Conservation (phyloP, 2,888 invertebrate species). For the Bugula neritina region DNA sequence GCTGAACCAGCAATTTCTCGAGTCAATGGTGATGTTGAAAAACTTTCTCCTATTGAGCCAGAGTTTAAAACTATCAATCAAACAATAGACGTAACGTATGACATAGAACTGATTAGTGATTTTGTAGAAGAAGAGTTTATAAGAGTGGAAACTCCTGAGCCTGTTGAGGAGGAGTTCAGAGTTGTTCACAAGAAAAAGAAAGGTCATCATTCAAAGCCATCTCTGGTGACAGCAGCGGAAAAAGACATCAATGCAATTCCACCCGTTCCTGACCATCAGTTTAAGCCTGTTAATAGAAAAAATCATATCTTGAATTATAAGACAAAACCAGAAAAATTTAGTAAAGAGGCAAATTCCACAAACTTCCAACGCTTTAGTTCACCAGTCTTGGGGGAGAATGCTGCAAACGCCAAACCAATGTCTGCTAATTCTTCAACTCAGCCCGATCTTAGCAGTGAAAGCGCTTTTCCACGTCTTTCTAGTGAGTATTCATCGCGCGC, state of each 20-base stretch:
- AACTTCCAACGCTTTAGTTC: neutral
- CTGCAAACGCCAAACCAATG: neutral
- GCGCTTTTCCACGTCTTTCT: neutral
- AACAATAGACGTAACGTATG: neutral
- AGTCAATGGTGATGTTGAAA: neutral
- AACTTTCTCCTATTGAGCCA: neutral
- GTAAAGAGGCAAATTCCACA: neutral
- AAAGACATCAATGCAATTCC: neutral
- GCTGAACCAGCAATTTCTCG: neutral
- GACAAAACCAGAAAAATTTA: neutral
- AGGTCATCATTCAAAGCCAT: neutral
- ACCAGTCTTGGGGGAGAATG: neutral
- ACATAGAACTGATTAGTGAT: neutral
- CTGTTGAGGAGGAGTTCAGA: constrained; percentile 10
- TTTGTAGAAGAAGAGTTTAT: constrained; percentile 1
- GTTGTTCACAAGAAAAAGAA: constrained; percentile 1
- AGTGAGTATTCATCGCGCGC: neutral
- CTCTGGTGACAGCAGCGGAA: neutral
- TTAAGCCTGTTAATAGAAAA: neutral
- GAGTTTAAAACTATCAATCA: neutral
- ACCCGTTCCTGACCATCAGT: neutral
- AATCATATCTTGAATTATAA: neutral
- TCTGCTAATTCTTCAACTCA: neutral
- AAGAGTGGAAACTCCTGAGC: constrained; percentile 4
- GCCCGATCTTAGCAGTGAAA: neutral